Evolutionary conservation across 2,113 vertebrate species (phyloP).

Genomic region (Geococcyx californianus): DNA sequence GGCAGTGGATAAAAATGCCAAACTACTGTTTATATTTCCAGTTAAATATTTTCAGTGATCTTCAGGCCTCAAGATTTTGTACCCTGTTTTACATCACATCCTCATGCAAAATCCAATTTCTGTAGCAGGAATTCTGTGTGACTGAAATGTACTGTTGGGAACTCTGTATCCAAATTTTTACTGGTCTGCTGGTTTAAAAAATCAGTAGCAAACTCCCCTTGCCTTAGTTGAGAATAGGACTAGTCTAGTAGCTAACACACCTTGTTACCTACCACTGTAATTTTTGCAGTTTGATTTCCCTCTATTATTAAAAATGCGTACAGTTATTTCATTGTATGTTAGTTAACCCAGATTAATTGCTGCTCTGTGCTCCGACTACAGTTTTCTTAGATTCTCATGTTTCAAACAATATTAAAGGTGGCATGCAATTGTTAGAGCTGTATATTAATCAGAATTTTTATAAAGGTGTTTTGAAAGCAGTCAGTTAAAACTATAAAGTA

Average conservation of each 20-base stretch:
- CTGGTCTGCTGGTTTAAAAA: not conserved
- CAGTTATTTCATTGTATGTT: conserved; percentile 3
- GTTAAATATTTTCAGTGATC: not conserved
- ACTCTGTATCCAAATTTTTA: not conserved
- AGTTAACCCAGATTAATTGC: conserved; percentile 49
- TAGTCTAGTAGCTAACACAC: not conserved
- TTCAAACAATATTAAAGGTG: not conserved
- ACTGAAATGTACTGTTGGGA: not conserved
- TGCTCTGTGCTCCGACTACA: not conserved
- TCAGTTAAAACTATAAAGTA: not conserved
- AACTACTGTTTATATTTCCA: not conserved
- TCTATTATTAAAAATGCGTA: conserved; percentile 22
- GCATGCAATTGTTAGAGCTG: not conserved
- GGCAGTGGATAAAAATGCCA: not conserved
- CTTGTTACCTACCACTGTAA: not conserved
- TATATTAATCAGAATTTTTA: conserved; percentile 22
- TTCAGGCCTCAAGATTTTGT: not conserved
- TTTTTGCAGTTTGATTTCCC: conserved; percentile 19
- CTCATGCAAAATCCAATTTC: not conserved
- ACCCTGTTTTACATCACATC: not conserved
- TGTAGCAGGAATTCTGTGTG: not conserved
- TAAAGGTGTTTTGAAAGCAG: not conserved
- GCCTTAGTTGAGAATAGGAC: not conserved
- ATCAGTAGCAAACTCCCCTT: not conserved
- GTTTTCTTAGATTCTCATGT: conserved; percentile 17